phyloP scores from a whole-genome alignment of 2,888 invertebrate genomes.

The Graphium colonna region DNA sequence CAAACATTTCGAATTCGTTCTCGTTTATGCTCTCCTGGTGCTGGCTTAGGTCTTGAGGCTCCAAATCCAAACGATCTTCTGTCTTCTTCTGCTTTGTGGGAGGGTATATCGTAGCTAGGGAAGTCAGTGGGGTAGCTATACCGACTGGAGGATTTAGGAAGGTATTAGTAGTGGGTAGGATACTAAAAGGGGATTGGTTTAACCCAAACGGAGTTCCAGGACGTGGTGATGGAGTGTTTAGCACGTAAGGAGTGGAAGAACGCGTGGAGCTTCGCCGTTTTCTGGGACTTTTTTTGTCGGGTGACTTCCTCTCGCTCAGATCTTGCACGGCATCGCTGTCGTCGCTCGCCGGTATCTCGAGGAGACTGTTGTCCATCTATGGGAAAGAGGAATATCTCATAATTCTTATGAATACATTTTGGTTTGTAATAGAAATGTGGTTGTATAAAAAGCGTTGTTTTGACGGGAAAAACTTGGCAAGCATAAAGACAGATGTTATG shows the following conservation, averaged over 20 bases:
- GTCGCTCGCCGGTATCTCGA: slow-evolving; percentile 71
- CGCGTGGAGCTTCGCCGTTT: slow-evolving; percentile 72
- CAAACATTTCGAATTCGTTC: slow-evolving; percentile 75
- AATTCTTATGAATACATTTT: no score
- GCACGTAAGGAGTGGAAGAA: slow-evolving; percentile 68
- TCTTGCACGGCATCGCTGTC: slow-evolving; percentile 74
- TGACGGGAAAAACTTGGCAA: no score
- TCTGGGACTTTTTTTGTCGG: slow-evolving; percentile 69
- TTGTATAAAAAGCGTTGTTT: slow-evolving; percentile 1
- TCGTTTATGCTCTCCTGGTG: slow-evolving; percentile 69
- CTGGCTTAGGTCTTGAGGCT: slow-evolving; percentile 72
- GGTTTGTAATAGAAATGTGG: slow-evolving; percentile 35
- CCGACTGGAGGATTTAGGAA: slow-evolving; percentile 73
- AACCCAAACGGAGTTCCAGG: slow-evolving; percentile 71
- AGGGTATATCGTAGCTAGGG: slow-evolving; percentile 69
- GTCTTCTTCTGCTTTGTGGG: slow-evolving; percentile 69
- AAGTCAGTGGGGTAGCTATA: slow-evolving; percentile 70
- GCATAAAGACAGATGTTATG: no score
- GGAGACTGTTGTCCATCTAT: slow-evolving; percentile 70
- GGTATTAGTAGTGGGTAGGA: slow-evolving; percentile 60
- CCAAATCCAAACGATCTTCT: slow-evolving; percentile 56
- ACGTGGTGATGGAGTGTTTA: slow-evolving; percentile 71
- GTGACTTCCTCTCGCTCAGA: slow-evolving; percentile 69
- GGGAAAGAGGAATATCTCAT: no score
- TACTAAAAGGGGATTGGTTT: slow-evolving; percentile 62